Evolutionary conservation across 2,113 vertebrate species (phyloP).

Genomic region (Notarius lentiginosus): DNA sequence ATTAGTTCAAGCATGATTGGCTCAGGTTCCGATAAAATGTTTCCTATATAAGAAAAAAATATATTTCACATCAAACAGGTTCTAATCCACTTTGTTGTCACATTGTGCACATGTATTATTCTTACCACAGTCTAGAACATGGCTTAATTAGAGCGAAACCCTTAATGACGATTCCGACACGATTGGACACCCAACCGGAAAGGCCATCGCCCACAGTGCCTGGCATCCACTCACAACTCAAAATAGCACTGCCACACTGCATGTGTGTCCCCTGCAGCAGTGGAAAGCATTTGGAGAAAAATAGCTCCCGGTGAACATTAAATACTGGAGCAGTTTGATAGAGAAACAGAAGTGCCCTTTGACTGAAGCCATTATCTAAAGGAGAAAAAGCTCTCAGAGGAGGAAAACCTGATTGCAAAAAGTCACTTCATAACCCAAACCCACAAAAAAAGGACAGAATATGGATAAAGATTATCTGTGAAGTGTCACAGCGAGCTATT

Average conservation of each 20-base stretch:
- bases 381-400: slow-evolving; percentile 14
- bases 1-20: not conserved
- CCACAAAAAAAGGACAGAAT: not conserved
- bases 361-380: slow-evolving; percentile 24
- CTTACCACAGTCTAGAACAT: not conserved
- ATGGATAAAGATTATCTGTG: slow-evolving; percentile 6
- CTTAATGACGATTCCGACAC: slow-evolving; percentile 37
- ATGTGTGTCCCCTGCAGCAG: not conserved
- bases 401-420: not conserved
- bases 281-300: slow-evolving; percentile 22
- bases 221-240: not conserved
- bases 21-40: not conserved
- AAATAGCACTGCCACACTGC: slow-evolving; percentile 9
- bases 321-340: slow-evolving; percentile 3
- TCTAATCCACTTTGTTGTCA: not conserved
- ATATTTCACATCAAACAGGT: not conserved
- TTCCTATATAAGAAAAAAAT: too few species aligned
- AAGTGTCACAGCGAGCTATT: not conserved
- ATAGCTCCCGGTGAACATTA: slow-evolving; percentile 22
- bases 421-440: not conserved
- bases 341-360: slow-evolving; percentile 15
- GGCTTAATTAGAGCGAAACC: slow-evolving; percentile 40
- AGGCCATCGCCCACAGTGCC: not conserved
- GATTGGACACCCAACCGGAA: slow-evolving; percentile 29
- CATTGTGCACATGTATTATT: not conserved